Evolutionary conservation across 1,140 invertebrate genomes (phyloP).

Genomic region (Thaumetopoea pityocampa): DNA sequence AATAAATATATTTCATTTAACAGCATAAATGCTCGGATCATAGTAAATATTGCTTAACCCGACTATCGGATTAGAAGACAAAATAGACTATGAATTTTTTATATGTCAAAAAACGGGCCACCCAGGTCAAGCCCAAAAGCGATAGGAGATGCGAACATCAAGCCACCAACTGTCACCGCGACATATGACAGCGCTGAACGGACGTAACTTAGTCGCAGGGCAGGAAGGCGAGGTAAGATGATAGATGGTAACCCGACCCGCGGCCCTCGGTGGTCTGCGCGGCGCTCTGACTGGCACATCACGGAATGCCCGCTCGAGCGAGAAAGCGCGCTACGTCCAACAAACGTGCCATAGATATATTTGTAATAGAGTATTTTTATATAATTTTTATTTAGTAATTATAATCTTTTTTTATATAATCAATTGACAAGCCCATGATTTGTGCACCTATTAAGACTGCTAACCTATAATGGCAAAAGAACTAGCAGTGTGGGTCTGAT

Average conservation of each 20-base stretch:
- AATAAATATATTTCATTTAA: too few species aligned
- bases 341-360: slow-evolving; percentile 47
- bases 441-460: too few species aligned
- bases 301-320: slow-evolving; percentile 70
- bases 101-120: slow-evolving; percentile 2
- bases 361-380: too few species aligned
- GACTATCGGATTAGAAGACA: too few species aligned
- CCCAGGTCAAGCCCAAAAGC: slow-evolving; percentile 13
- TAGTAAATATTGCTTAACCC: too few species aligned
- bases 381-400: too few species aligned
- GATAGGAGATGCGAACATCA: slow-evolving; percentile 50
- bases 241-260: slow-evolving; percentile 65
- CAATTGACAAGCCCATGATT: too few species aligned
- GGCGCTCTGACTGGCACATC: slow-evolving; percentile 59
- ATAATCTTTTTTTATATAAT: too few species aligned
- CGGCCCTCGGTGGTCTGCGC: slow-evolving; percentile 57
- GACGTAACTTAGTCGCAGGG: slow-evolving; percentile 71
- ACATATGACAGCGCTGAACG: slow-evolving; percentile 56
- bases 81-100: too few species aligned
- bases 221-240: slow-evolving; percentile 66
- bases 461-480: too few species aligned
- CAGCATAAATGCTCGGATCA: too few species aligned
- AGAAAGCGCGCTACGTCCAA: slow-evolving; percentile 68
- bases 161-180: slow-evolving; percentile 60
- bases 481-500: too few species aligned